Evolutionary conservation across 2,888 invertebrate genomes (phyloP).

Genomic region (Onthophagus sagittarius): DNA sequence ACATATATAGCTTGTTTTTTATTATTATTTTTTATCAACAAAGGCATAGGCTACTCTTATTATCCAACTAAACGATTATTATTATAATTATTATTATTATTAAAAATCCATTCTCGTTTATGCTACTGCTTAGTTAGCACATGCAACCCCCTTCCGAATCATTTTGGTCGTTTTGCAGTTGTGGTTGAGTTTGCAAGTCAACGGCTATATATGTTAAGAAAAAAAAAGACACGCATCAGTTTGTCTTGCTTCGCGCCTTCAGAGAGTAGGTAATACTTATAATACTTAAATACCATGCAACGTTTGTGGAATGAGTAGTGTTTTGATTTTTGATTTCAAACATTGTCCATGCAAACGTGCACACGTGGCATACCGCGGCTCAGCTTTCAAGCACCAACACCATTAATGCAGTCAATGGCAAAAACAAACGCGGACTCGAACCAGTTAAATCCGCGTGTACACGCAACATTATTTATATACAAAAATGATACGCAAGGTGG

Average conservation of each 20-base stretch:
- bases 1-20: slow-evolving; percentile 44
- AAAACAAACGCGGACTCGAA: neutral
- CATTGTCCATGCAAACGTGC: neutral
- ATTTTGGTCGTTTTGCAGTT: slow-evolving; percentile 73
- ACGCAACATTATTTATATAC: neutral
- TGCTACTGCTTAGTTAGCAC: slow-evolving; percentile 57
- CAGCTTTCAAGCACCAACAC: slow-evolving; percentile 6
- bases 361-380: neutral
- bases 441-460: neutral
- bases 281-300: neutral
- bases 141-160: slow-evolving; percentile 81
- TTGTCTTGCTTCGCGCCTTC: neutral
- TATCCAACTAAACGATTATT: slow-evolving; percentile 31
- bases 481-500: neutral
- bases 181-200: slow-evolving; percentile 77
- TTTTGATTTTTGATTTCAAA: neutral
- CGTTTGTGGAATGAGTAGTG: slow-evolving; percentile 6
- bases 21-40: slow-evolving; percentile 31
- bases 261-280: neutral
- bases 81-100: slow-evolving; percentile 16
- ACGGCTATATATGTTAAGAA: slow-evolving; percentile 50
- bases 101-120: slow-evolving; percentile 18
- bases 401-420: neutral
- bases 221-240: neutral
- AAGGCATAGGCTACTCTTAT: slow-evolving; percentile 37